Conservation (phyloP, 2,888 invertebrate species). For the Eupithecia subumbrata region DNA sequence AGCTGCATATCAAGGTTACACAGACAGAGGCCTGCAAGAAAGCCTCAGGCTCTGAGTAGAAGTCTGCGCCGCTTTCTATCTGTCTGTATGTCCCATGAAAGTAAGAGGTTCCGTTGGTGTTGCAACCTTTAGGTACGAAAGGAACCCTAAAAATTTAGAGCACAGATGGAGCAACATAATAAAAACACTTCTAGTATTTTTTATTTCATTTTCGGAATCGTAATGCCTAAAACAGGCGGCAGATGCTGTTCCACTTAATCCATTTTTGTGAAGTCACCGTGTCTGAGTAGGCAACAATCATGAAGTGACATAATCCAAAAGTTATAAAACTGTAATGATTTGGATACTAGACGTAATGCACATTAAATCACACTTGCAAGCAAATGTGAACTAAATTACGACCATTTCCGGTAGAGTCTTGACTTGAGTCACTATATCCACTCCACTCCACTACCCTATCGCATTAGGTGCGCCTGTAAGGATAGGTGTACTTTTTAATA, state of each 20-base stretch:
- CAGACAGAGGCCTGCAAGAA: too few relatives aligned
- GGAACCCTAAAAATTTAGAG: not conserved
- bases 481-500: too few relatives aligned
- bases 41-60: not conserved
- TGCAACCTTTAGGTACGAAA: not conserved
- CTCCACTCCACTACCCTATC: too few relatives aligned
- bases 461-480: too few relatives aligned
- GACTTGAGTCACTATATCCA: constrained; percentile 33
- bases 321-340: not conserved
- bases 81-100: not conserved
- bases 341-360: constrained; percentile 6
- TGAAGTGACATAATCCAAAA: constrained; percentile 1
- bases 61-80: not conserved
- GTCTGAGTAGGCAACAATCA: not conserved
- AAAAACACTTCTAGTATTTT: not conserved
- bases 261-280: not conserved
- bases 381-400: constrained; percentile 2
- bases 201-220: not conserved
- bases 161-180: not conserved
- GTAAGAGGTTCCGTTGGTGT: not conserved
- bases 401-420: constrained; percentile 37
- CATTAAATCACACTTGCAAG: constrained; percentile 11
- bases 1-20: not conserved
- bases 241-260: not conserved
- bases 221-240: not conserved